Conservation (phyloP, 2,113 vertebrate species). For the Typhlomys cinereus region DNA sequence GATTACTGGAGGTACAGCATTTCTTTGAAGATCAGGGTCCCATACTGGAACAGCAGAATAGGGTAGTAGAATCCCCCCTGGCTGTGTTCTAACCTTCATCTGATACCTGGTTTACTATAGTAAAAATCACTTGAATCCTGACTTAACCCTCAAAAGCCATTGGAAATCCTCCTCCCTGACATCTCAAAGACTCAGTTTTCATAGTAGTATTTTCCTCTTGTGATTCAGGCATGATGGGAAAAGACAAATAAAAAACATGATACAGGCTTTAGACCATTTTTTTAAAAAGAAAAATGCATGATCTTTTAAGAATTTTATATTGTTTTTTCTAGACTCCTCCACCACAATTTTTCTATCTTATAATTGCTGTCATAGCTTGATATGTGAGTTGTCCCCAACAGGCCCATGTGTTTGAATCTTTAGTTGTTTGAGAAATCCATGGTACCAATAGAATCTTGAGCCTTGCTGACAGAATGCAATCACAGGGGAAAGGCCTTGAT, state of each 20-base stretch:
- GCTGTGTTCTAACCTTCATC: background rate
- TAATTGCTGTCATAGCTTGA: no score
- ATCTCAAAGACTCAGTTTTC: background rate
- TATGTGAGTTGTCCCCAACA: no score
- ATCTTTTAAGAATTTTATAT: no score
- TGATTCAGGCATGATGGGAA: background rate
- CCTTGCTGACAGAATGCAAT: no score
- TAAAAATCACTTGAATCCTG: background rate
- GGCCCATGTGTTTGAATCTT: no score
- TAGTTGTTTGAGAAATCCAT: no score
- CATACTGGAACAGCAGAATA: background rate
- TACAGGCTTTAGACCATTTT: background rate
- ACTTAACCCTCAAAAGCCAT: background rate
- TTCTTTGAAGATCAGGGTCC: background rate
- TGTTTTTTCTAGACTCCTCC: no score
- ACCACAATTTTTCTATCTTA: no score
- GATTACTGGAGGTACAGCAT: accelerated
- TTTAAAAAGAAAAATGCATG: background rate
- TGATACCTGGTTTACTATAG: background rate
- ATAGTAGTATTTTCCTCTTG: background rate
- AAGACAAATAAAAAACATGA: background rate
- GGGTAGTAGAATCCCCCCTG: no score
- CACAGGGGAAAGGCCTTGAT: no score
- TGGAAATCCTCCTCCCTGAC: background rate
- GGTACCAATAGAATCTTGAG: no score